phyloP scores from a whole-genome alignment of 2,113 vertebrate genomes.

The Tautogolabrus adspersus region DNA sequence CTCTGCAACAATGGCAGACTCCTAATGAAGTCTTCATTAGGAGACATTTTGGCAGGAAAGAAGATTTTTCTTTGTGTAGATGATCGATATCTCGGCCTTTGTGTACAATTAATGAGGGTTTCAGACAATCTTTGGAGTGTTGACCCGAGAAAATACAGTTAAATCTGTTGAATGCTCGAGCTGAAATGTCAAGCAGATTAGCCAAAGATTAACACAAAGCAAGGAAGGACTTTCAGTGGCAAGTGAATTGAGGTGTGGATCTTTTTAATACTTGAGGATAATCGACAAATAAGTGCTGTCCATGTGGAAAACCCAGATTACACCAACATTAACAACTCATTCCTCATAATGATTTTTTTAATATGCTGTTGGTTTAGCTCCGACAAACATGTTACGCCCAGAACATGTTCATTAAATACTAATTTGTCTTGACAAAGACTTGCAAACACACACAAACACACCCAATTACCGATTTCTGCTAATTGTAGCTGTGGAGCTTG shows the following conservation, averaged over 20 bases:
- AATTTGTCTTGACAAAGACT: conserved; percentile 9
- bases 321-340: background rate
- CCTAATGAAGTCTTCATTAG: too few species aligned
- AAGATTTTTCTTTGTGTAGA: too few species aligned
- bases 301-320: conserved; percentile 7
- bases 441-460: background rate
- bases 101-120: background rate
- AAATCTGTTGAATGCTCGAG: conserved; percentile 8
- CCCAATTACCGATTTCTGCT: conserved; percentile 24
- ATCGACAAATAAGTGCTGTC: background rate
- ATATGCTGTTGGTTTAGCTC: conserved; percentile 13
- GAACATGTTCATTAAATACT: background rate
- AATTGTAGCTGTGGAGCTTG: conserved; percentile 45
- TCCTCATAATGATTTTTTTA: background rate
- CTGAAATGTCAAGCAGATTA: conserved; percentile 20
- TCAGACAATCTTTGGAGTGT: background rate
- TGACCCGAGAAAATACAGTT: background rate
- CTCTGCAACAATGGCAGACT: too few species aligned
- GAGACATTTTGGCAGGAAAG: too few species aligned
- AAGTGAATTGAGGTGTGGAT: too few species aligned
- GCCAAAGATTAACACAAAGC: background rate
- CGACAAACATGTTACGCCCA: background rate
- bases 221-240: background rate
- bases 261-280: background rate
- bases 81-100: background rate